phyloP scores from a whole-genome alignment of 2,888 invertebrate genomes.

The Monoplex corrugatus region DNA sequence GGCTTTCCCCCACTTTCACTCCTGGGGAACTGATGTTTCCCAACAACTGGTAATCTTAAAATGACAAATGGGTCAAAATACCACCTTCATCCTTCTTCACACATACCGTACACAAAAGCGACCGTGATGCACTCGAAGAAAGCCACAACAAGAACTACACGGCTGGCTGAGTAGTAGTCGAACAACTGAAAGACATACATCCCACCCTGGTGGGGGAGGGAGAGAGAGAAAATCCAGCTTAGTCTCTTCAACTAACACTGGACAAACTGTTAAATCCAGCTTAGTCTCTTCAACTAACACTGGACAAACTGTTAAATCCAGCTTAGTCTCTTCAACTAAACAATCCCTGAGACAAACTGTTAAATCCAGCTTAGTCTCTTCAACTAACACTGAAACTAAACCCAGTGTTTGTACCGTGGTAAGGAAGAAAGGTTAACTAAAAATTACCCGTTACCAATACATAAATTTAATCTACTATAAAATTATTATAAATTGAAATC shows the following conservation, averaged over 20 bases:
- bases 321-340: slow-evolving; percentile 39
- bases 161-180: slow-evolving; percentile 86
- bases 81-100: slow-evolving; percentile 41
- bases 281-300: slow-evolving; percentile 36
- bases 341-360: too few species aligned
- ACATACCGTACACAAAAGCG: slow-evolving; percentile 89
- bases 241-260: slow-evolving; percentile 25
- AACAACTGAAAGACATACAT: slow-evolving; percentile 87
- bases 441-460: too few species aligned
- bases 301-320: too few species aligned
- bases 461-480: too few species aligned
- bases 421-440: too few species aligned
- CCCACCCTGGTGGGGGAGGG: slow-evolving; percentile 83
- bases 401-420: too few species aligned
- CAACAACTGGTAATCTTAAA: too few species aligned
- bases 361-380: slow-evolving; percentile 39
- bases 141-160: slow-evolving; percentile 85
- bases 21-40: too few species aligned
- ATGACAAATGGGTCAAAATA: slow-evolving; percentile 46
- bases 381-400: too few species aligned
- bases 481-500: too few species aligned
- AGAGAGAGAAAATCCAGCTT: slow-evolving; percentile 30
- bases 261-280: too few species aligned
- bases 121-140: slow-evolving; percentile 90
- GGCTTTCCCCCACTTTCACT: too few species aligned